Conservation (phyloP, 1,140 invertebrate species). For the Drosophila yakuba region DNA sequence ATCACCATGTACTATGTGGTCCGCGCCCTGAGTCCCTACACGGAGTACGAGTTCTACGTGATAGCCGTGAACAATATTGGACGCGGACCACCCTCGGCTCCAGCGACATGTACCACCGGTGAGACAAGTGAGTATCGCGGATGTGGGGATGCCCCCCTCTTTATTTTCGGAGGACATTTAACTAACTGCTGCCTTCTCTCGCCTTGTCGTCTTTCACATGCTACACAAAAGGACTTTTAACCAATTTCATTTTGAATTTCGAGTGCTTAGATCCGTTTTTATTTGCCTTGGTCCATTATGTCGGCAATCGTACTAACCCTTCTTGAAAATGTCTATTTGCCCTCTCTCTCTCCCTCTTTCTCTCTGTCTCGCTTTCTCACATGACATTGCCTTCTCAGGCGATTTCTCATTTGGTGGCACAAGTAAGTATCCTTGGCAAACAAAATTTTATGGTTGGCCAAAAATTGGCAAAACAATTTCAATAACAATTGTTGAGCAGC, state of each 20-base stretch:
- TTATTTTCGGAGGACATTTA: slow-evolving; percentile 23
- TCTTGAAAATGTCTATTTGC: slow-evolving; percentile 52
- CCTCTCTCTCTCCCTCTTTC: slow-evolving; percentile 49
- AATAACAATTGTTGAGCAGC: slow-evolving; percentile 76
- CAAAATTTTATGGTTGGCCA: slow-evolving; percentile 71
- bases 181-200: slow-evolving; percentile 38
- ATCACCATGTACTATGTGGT: slow-evolving; percentile 97
- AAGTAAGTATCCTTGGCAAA: slow-evolving; percentile 89
- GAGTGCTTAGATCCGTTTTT: slow-evolving; percentile 37
- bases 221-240: slow-evolving; percentile 61
- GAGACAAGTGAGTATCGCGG: slow-evolving; percentile 94
- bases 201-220: slow-evolving; percentile 21
- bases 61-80: slow-evolving; percentile 97
- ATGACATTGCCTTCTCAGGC: slow-evolving; percentile 85
- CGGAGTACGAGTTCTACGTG: slow-evolving; percentile 98
- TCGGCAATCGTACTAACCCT: slow-evolving; percentile 53
- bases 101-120: slow-evolving; percentile 96
- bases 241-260: slow-evolving; percentile 56
- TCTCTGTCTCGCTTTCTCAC: slow-evolving; percentile 46
- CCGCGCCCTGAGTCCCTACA: slow-evolving; percentile 95
- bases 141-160: not conserved
- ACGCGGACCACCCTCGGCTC: slow-evolving; percentile 92
- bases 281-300: slow-evolving; percentile 41
- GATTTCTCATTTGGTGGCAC: slow-evolving; percentile 93
- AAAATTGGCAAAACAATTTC: slow-evolving; percentile 76